Percentiles rank a stretch among this genome's conserved stretches.
These are phyloP conservation scores for Pseudomyrmex gracilis DNA, from an alignment of 1,140 invertebrate genomes.

Conservation along the genomic window DNA sequence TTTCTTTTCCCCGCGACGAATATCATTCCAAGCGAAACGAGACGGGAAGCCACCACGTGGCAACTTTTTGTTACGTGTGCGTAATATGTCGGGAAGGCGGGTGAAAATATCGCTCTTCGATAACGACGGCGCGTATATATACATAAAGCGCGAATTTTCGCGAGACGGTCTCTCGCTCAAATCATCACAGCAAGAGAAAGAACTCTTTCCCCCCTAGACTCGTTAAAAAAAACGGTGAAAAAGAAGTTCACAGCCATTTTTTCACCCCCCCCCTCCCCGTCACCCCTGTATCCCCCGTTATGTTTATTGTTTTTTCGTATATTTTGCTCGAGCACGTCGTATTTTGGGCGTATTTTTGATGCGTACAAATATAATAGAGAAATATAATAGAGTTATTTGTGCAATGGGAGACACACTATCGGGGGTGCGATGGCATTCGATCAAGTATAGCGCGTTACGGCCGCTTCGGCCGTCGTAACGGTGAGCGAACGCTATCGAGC, in stretches of 20 bases:
- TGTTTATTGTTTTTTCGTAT: background rate
- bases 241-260: background rate
- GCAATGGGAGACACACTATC: background rate
- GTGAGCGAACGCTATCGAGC: conserved; percentile 72
- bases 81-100: background rate
- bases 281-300: too few species aligned
- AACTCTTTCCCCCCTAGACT: background rate
- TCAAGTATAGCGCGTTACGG: conserved; percentile 29
- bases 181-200: too few species aligned
- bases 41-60: background rate
- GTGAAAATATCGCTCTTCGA: background rate
- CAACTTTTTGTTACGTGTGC: conserved; percentile 4
- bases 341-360: too few species aligned
- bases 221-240: too few species aligned
- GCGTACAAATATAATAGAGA: too few species aligned
- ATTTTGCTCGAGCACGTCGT: too few species aligned
- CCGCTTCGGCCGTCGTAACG: conserved; percentile 12
- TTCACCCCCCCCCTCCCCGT: too few species aligned
- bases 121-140: background rate
- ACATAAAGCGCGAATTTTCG: background rate
- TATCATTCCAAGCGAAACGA: conserved; percentile 10
- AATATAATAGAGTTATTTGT: background rate
- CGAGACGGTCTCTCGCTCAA: background rate
- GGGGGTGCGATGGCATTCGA: background rate
- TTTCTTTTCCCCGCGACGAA: conserved; percentile 24